Percentiles rank a stretch among this genome's conserved stretches.
phyloP scores from a whole-genome alignment of 2,797 vertebrate species.

The Sebastes oblongus region DNA sequence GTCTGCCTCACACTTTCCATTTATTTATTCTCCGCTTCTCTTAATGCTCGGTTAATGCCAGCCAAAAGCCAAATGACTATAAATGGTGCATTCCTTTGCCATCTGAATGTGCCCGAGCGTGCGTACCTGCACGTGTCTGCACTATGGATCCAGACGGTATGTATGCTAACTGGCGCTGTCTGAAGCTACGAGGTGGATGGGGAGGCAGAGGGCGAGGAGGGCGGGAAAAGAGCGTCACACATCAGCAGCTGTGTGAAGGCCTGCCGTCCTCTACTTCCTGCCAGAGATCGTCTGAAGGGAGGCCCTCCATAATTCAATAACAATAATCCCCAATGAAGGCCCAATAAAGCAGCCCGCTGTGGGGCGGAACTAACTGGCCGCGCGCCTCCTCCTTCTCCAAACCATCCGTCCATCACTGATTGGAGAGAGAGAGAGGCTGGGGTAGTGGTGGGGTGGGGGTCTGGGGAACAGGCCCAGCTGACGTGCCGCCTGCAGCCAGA shows the following conservation, averaged over 20 bases:
- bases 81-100: slow-evolving; percentile 51
- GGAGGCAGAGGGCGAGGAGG: neutral
- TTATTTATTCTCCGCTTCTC: slow-evolving; percentile 28
- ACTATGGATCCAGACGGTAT: slow-evolving; percentile 7
- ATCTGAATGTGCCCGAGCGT: slow-evolving; percentile 9
- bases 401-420: slow-evolving; percentile 63
- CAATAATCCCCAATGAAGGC: slow-evolving; percentile 83
- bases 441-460: slow-evolving; percentile 9
- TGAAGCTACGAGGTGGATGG: slow-evolving; percentile 5
- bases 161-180: neutral
- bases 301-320: slow-evolving; percentile 84
- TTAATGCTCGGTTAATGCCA: slow-evolving; percentile 47
- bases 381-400: slow-evolving; percentile 51
- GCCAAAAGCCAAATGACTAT: slow-evolving; percentile 50
- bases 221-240: slow-evolving; percentile 49
- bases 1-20: slow-evolving; percentile 54
- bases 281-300: slow-evolving; percentile 49
- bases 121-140: slow-evolving; percentile 21
- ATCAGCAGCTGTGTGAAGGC: slow-evolving; percentile 61
- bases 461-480: slow-evolving; percentile 79
- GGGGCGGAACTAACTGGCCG: slow-evolving; percentile 72
- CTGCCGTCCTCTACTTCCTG: slow-evolving; percentile 62
- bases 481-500: slow-evolving; percentile 67
- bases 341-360: slow-evolving; percentile 73
- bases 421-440: slow-evolving; percentile 31